Conservation (phyloP, 2,797 vertebrate genomes). For the Cossypha dichroa region DNA sequence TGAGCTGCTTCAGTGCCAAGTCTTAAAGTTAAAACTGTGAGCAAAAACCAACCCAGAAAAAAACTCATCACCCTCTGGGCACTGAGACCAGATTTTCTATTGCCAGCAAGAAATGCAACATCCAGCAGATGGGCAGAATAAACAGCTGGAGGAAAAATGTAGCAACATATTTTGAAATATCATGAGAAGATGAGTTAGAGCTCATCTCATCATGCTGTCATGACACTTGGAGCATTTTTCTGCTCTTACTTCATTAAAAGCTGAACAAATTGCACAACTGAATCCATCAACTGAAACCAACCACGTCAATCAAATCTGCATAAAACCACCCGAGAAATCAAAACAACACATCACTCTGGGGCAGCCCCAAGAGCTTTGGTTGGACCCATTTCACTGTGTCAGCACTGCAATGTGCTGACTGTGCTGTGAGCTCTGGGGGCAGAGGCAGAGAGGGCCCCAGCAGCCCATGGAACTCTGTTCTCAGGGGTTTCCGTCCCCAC, state of each 20-base stretch:
- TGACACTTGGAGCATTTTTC: neutral
- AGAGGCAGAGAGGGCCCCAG: neutral
- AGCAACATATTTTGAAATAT: slow-evolving; percentile 4
- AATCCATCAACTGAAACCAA: neutral
- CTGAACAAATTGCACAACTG: neutral
- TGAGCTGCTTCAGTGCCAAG: neutral
- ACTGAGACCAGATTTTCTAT: neutral
- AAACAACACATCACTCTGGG: neutral
- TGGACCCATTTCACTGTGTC: neutral
- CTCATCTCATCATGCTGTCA: neutral
- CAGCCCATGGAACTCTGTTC: neutral
- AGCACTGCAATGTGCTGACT: neutral
- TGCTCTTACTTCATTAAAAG: neutral
- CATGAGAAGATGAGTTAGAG: neutral
- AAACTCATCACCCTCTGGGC: neutral
- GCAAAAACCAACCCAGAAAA: neutral
- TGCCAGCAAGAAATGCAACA: neutral
- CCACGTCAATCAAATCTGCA: neutral
- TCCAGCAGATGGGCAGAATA: neutral
- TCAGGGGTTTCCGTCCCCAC: neutral
- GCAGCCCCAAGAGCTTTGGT: neutral
- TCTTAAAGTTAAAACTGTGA: neutral
- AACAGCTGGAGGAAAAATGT: slow-evolving; percentile 14
- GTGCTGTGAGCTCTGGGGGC: neutral
- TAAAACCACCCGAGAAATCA: neutral